These are phyloP conservation scores for Melanchra persicariae DNA, from an alignment of 2,888 invertebrate genomes.

Conservation along the genomic window DNA sequence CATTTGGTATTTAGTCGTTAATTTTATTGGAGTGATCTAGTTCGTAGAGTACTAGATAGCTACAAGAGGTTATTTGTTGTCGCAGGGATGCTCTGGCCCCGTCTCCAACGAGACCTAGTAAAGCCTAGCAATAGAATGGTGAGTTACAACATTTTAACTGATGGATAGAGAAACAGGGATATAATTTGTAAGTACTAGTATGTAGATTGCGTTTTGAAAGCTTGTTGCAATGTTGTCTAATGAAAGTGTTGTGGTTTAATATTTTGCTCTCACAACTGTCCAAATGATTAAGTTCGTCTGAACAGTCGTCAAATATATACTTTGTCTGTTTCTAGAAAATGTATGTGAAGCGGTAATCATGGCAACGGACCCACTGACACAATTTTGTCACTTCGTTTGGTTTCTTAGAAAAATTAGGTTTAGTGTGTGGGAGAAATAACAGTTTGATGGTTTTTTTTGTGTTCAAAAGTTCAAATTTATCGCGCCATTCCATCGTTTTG, in stretches of 20 bases:
- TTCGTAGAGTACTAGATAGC: constrained; percentile 40
- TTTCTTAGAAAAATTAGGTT: too few relatives aligned
- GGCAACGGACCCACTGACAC: neutral
- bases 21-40: constrained; percentile 1
- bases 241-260: neutral
- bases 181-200: too few relatives aligned
- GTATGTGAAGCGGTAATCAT: too few relatives aligned
- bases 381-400: too few relatives aligned
- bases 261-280: too few relatives aligned
- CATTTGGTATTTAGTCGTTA: constrained; percentile 17
- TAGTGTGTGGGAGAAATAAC: neutral
- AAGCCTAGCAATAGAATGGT: constrained; percentile 83
- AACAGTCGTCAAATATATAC: too few relatives aligned
- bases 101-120: constrained; percentile 87
- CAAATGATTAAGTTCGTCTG: too few relatives aligned
- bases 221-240: neutral
- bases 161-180: neutral
- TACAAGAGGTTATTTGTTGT: constrained; percentile 63
- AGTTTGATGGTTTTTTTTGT: neutral
- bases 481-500: neutral
- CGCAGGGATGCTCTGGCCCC: constrained; percentile 89
- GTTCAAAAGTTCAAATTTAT: neutral
- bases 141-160: constrained; percentile 42
- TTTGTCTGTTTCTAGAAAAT: too few relatives aligned
- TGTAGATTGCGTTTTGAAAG: too few relatives aligned